phyloP scores from a whole-genome alignment of 35 echinoderm and acorn worm species.

The Apostichopus parvimensis region DNA sequence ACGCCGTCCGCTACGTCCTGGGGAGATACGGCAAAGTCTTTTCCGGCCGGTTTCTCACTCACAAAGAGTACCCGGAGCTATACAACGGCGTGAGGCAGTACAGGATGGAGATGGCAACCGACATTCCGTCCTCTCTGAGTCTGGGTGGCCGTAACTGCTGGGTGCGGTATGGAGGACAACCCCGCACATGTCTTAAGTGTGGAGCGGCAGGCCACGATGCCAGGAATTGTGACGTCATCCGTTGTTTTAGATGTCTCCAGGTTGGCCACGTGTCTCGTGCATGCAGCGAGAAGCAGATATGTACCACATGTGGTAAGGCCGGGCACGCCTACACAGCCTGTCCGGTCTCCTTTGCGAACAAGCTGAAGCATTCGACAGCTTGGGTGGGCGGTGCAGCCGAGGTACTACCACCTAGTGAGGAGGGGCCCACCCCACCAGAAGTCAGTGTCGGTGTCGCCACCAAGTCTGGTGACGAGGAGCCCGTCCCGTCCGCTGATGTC shows the following conservation, averaged over 20 bases:
- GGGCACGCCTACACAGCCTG: neutral
- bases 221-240: too few species aligned
- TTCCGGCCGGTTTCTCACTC: neutral
- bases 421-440: too few species aligned
- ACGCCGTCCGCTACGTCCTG: conserved; percentile 23
- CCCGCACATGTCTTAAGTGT: neutral
- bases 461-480: too few species aligned
- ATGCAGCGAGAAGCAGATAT: too few species aligned
- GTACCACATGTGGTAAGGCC: neutral
- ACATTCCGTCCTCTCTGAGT: conserved; percentile 27
- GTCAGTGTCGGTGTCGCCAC: too few species aligned
- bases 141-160: conserved; percentile 3
- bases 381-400: too few species aligned
- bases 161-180: conserved; percentile 41
- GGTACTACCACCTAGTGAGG: too few species aligned
- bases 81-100: conserved; percentile 58
- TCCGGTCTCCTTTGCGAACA: neutral
- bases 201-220: too few species aligned
- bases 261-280: neutral
- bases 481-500: too few species aligned
- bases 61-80: conserved; percentile 16
- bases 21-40: conserved; percentile 52
- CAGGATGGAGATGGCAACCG: conserved; percentile 4
- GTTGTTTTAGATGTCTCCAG: too few species aligned
- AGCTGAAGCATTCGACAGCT: neutral